Base-by-base conservation (phyloP, 1,140 invertebrate species). In the Drosophila rhopaloa region DNA sequence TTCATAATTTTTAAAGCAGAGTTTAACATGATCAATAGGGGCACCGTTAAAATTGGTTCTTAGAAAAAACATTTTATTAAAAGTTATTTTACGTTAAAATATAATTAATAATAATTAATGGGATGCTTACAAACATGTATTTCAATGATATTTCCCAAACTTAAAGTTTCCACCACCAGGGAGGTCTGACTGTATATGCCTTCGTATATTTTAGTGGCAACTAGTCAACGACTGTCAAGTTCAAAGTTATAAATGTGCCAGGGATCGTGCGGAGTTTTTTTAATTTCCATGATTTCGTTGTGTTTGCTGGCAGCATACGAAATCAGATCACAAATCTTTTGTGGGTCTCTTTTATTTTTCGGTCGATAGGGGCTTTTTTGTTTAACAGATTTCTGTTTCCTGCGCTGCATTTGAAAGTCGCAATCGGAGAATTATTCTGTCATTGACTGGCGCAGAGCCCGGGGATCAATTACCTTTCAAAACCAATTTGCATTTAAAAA, bases 401-500 rank as follows among this genome's bases (percentile, higher is more conserved):
- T 75, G 79, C 58, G 72, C 56, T 60, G 70, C 68, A 82, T 83
- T 84, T 84, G 82, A 83, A 89, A 88, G 83, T 83, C 71, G 57
- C 41, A 88, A 84, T 83, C 67, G 57, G 32, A 81, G 83, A 86
- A 86, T 76, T 66, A 77, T 86, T 86, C 83, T 86, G 84, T 89
- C 84, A 85, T 67, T 67, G 77, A 70, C 44, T 71, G 54, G 16
- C 27, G 55, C 54, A 43, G 41, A 27, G 29, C 55, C 62, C 50
- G 47, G 81, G 81, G 73, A 85, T 89, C 83, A 89, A 88, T 88
- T 88, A 83, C 84, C 84, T 88, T 88, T 88, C 84, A 71, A 88
- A 88, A 77, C 61, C 80, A 89, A 89, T 88, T 88, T 88, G 84
- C 84, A 89, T 88, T 88, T 88, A 73, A 89, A 89, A 89, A 81